phyloP scores from a whole-genome alignment of 2,888 invertebrate species.

The Metalampra italica region DNA sequence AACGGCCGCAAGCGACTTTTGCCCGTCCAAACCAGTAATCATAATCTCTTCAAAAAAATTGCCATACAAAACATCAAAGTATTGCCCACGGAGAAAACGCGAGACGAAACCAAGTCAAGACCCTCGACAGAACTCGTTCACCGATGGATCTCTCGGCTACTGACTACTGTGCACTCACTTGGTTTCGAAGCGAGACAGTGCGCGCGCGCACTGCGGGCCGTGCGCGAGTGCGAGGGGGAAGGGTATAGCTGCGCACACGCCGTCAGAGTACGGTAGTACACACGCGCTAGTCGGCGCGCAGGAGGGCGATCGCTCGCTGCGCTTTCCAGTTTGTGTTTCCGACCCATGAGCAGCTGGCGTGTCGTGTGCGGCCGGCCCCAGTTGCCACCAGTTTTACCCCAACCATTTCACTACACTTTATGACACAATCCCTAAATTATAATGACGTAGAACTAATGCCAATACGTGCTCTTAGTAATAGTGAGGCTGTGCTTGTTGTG shows the following conservation, averaged over 20 bases:
- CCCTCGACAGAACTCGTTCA: conserved; percentile 69
- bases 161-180: conserved; percentile 68
- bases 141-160: conserved; percentile 55
- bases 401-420: conserved; percentile 43
- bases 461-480: conserved; percentile 39
- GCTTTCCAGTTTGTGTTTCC: conserved; percentile 70
- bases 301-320: conserved; percentile 50
- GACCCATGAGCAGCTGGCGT: conserved; percentile 66
- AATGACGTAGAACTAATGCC: conserved; percentile 57
- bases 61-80: conserved; percentile 56
- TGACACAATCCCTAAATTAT: conserved; percentile 46
- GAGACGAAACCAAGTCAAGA: conserved; percentile 55
- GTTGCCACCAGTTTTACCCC: conserved; percentile 60
- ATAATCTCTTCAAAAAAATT: conserved; percentile 60
- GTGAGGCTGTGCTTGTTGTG: conserved; percentile 55
- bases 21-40: conserved; percentile 58
- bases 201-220: conserved; percentile 2
- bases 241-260: conserved; percentile 56
- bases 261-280: conserved; percentile 52
- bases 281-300: conserved; percentile 50
- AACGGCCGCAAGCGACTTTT: conserved; percentile 53
- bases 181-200: conserved; percentile 29
- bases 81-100: conserved; percentile 60
- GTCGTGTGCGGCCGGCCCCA: conserved; percentile 52
- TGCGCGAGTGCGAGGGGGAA: conserved; percentile 33